phyloP scores from a whole-genome alignment of 2,888 invertebrate genomes.

The Phaonia tiefii region DNA sequence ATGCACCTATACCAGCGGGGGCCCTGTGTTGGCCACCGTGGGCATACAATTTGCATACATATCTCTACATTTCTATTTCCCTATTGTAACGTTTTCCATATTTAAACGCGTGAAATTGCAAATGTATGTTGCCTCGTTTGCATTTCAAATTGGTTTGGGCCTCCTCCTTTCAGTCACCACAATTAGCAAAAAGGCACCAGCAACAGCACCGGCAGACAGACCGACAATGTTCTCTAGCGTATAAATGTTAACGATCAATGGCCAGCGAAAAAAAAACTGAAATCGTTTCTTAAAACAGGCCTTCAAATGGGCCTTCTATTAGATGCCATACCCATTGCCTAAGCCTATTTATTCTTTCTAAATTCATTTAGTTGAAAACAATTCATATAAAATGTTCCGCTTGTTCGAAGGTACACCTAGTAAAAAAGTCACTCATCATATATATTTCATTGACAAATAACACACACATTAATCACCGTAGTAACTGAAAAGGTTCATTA shows the following conservation, averaged over 20 bases:
- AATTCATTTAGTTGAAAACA: too few species aligned
- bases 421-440: too few species aligned
- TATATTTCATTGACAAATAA: too few species aligned
- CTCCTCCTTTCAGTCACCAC: constrained; percentile 28
- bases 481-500: too few species aligned
- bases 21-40: background rate
- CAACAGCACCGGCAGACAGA: background rate
- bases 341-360: too few species aligned
- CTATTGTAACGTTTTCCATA: constrained; percentile 51
- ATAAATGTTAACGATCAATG: constrained; percentile 7
- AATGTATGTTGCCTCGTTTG: constrained; percentile 65
- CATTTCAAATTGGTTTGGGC: constrained; percentile 66
- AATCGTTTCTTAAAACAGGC: too few species aligned
- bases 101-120: constrained; percentile 63
- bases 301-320: too few species aligned
- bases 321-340: too few species aligned
- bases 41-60: constrained; percentile 28
- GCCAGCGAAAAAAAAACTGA: background rate
- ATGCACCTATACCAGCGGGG: background rate
- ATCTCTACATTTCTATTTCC: constrained; percentile 31
- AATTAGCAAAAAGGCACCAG: constrained; percentile 40
- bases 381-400: too few species aligned
- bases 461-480: too few species aligned
- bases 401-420: too few species aligned
- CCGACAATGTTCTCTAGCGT: background rate